Base-by-base conservation (phyloP, 35 echinoderm and acorn worm genomes). In the Heliocidaris tuberculata region DNA sequence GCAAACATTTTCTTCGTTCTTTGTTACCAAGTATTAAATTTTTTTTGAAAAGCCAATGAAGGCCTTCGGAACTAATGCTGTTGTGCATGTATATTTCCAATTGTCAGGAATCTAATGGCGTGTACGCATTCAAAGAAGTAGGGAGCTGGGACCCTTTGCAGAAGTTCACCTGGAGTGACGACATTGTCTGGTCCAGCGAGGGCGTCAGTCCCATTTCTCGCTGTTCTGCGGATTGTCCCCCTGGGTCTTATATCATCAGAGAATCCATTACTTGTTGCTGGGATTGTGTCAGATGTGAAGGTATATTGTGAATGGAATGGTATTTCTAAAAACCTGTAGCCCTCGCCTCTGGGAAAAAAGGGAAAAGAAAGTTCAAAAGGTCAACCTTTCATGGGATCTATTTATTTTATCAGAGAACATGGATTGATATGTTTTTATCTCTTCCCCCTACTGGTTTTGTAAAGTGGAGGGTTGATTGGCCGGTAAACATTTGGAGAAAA, bases 281-380 rank as follows among this genome's bases (percentile, higher is more conserved):
- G 98, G 31, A 96, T 21, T 99, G 98, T 95, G 88, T 91, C 60
- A 29, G 8, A 31, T 99, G 98, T 88, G 92, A 95, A 86, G 96
- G 98, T 97, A 92, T 50, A 86, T 78, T 78, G 9, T 17, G 13
- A 47, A 92, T 7, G 30, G 13, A 47, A 92, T 7, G 30, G 7
- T 92, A 29, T 92, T 31, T 42, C 35, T 42, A 42, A 42, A 42
- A 42, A 3, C 35, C 35, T 42, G 35, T 42, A 42, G 35, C 35
- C 35, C 35, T 42, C 35, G 1, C 35, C 35, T 42, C 35, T 1
- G 35, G 35, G 3, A 42, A 3, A 42, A 42, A 42, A 42, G 3
- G 3, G 35, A 42, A 42, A 42, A n/a, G n/a, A n/a, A 42, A 42
- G 35, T 42, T 42, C 1, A 3, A 42, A 42, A 42, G 35, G 3